These are phyloP conservation scores for Spodoptera picta DNA, from an alignment of 2,888 invertebrate species.

Conservation along the genomic window DNA sequence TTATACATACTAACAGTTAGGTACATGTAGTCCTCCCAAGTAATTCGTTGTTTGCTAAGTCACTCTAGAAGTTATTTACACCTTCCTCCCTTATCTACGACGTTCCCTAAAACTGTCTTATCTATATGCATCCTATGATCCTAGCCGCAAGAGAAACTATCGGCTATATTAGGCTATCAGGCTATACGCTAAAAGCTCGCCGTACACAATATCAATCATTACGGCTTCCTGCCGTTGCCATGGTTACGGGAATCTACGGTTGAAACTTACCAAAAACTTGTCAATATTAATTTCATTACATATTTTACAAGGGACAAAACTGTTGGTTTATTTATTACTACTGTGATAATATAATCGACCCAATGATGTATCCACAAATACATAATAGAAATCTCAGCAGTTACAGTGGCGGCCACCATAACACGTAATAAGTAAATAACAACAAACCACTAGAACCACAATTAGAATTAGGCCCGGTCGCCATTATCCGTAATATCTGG, in stretches of 20 bases:
- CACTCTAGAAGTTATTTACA: neutral
- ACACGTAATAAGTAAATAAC: slow-evolving; percentile 29
- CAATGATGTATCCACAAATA: no score
- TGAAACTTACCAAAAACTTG: no score
- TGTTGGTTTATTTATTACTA: no score
- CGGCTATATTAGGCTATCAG: slow-evolving; percentile 20
- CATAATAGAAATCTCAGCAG: no score
- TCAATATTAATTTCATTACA: no score
- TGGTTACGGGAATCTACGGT: slow-evolving; percentile 15
- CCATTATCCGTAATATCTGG: slow-evolving; percentile 19
- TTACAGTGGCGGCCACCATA: slow-evolving; percentile 2
- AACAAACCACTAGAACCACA: slow-evolving; percentile 8
- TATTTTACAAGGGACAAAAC: no score
- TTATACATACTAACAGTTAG: no score
- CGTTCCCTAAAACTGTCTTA: slow-evolving; percentile 15
- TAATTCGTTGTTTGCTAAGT: neutral
- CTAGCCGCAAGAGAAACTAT: slow-evolving; percentile 24
- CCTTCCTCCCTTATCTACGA: slow-evolving; percentile 11
- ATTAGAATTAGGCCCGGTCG: slow-evolving; percentile 30
- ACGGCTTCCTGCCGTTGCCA: slow-evolving; percentile 49
- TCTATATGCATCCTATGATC: slow-evolving; percentile 9
- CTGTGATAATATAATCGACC: no score
- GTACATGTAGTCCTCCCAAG: no score
- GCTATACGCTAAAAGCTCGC: slow-evolving; percentile 29
- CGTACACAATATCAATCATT: slow-evolving; percentile 49